Evolutionary conservation across 2,113 vertebrate species (phyloP), one percentile per base, ranked within the genome.

Genomic region (Burhinus oedicnemus): DNA sequence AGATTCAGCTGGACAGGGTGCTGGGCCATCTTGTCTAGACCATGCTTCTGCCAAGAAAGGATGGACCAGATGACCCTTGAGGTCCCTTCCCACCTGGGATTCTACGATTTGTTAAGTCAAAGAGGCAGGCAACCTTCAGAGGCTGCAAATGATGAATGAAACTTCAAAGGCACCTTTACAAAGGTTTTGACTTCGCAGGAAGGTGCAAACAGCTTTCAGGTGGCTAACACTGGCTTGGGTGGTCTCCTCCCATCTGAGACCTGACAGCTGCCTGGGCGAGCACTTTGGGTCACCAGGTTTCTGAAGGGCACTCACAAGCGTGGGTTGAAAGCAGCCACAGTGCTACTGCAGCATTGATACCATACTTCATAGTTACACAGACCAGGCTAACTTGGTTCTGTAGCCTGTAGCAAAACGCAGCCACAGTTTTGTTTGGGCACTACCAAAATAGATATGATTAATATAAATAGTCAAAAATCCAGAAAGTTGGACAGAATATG

Each of bases 401-500:
- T 4, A 10, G 4, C 57, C 36, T 0, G 0, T 1, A 77, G 40
- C 25, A 74, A 69, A 65, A 76, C 3, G 5, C 27, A 83, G 32
- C 23, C 36, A 34, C 7, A 2, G 34, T 17, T 89, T 62, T 17
- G 8, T 76, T 26, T 40, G 55, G 26, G 60, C 6, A 9, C 23
- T 66, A 74, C 77, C 47, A 74, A 47, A 85, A 42, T 3, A 75
- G 38, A 19, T 47, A 34, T 2, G 26, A 40, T 71, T 47, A 62
- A 77, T 42, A 75, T 6, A 55, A 91, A 61, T 17, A 77, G 40
- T 3, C 66, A 30, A 78, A 86, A 95, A 77, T 65, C 26, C 25
- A 34, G 23, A 26, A 93, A 66, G 42, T 4, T 81, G 19, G 38
- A 42, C 12, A 70, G 45, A 57, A 75, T 45, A 38, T 75, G 58